A percentile compares a stretch with the other conserved stretches of the same genome.
These are phyloP conservation scores for Myocastor coypus DNA, from an alignment of 2,113 vertebrate species.

Conservation along the genomic window DNA sequence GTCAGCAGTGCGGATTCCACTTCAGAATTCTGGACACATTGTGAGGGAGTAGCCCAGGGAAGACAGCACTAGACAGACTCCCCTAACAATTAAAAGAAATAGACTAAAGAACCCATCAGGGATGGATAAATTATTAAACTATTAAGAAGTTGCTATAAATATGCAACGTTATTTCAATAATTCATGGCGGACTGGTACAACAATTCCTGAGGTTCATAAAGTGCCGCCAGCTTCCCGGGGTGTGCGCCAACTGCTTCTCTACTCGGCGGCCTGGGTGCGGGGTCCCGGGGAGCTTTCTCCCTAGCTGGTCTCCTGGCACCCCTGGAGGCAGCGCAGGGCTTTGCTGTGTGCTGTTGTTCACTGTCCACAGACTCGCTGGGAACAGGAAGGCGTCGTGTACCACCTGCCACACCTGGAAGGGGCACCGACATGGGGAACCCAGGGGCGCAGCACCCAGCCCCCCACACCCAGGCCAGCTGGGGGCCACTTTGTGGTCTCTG, in stretches of 20 bases:
- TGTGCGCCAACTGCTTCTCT: neutral
- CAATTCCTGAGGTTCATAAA: neutral
- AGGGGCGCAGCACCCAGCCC: neutral
- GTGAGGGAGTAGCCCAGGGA: neutral
- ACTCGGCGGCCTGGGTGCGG: neutral
- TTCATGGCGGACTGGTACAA: neutral
- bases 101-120: conserved; percentile 9
- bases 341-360: fast-evolving
- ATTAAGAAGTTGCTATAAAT: conserved; percentile 51
- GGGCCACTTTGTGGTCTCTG: fast-evolving
- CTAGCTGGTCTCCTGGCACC: neutral
- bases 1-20: neutral
- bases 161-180: conserved; percentile 48
- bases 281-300: neutral
- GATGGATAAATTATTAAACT: conserved; percentile 59
- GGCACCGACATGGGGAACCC: fast-evolving
- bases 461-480: fast-evolving
- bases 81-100: conserved; percentile 51
- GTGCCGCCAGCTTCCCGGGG: neutral
- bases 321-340: neutral
- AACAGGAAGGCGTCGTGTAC: neutral
- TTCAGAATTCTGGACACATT: neutral
- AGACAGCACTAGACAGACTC: neutral
- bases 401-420: fast-evolving
- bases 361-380: too few species aligned